Evolutionary conservation across 2,113 vertebrate species (phyloP), one percentile per base, ranked within the genome.

Genomic region (Euleptes europaea): DNA sequence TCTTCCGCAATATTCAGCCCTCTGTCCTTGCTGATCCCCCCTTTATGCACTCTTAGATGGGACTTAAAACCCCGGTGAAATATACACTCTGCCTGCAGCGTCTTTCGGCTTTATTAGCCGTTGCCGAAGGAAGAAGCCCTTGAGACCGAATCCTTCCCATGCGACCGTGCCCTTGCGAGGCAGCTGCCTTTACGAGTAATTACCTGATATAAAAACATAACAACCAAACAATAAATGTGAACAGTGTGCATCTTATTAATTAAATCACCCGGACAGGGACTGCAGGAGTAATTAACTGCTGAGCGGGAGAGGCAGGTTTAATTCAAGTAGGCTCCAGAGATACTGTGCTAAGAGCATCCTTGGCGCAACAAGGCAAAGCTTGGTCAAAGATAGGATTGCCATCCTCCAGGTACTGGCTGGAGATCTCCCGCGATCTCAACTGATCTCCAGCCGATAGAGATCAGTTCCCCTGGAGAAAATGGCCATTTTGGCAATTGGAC

Each of bases 221-320:
- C 80, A 72, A 13, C 74, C 26, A 17, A 71, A 38, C 86, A 72
- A 72, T 78, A 40, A 63, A 78, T 26, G 6, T 28, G 67, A 82
- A 60, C 69, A 40, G 63, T 35, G 49, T 38, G 60, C 78, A 49
- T 69, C 82, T 88, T 80, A 75, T 75, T 88, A 76, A 84, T 75
- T 84, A 80, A 84, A 83, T 69, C 47, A 69, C 82, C 40, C 38
- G 5, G 70, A 74, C 57, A 40, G 66, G 76, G 69, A 67, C 81
- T 31, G 28, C 69, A 9, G 28, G 47, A 40, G 47, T 79, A 67
- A 71, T 82, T 69, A 57, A 76, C 72, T 38, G 63, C 31, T 14
- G 47, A 69, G 51, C 65, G 57, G 49, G 33, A 54, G 44, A 65
- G 31, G 42, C 42, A 1, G 79, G 35, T 44, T 60, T 38, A 21